Percentiles rank a stretch among this genome's conserved stretches.
These are phyloP conservation scores for Nephrotoma appendiculata DNA, from an alignment of 2,888 invertebrate genomes.

Conservation along the genomic window DNA sequence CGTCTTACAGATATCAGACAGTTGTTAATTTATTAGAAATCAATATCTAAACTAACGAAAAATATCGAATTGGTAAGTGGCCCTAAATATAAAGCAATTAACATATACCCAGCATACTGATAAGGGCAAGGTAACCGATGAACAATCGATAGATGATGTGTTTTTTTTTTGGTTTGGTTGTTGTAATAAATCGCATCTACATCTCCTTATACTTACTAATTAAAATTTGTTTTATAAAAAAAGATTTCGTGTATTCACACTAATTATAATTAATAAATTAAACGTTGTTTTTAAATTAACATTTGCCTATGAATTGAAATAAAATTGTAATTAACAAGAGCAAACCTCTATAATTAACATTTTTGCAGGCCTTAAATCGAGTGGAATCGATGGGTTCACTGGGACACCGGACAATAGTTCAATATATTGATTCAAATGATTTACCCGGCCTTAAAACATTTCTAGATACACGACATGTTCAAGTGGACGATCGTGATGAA, in stretches of 20 bases:
- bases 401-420: slow-evolving; percentile 67
- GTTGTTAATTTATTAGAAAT: background rate
- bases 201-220: background rate
- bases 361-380: slow-evolving; percentile 64
- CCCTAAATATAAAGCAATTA: background rate
- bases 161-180: background rate
- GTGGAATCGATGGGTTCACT: slow-evolving; percentile 86
- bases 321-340: background rate
- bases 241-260: background rate
- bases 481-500: slow-evolving; percentile 82
- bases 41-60: too few relatives aligned
- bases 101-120: background rate
- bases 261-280: background rate
- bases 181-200: background rate
- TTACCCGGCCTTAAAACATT: slow-evolving; percentile 64
- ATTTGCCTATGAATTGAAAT: background rate
- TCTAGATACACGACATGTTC: slow-evolving; percentile 66
- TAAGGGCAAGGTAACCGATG: background rate
- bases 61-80: background rate
- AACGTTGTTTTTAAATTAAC: background rate
- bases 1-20: background rate
- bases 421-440: slow-evolving; percentile 69
- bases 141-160: background rate
- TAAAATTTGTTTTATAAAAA: background rate
- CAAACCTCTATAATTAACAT: slow-evolving; percentile 5